Percentiles rank a stretch among this genome's conserved stretches.
Conservation (phyloP, 2,888 invertebrate genomes). For the Erannis defoliaria region DNA sequence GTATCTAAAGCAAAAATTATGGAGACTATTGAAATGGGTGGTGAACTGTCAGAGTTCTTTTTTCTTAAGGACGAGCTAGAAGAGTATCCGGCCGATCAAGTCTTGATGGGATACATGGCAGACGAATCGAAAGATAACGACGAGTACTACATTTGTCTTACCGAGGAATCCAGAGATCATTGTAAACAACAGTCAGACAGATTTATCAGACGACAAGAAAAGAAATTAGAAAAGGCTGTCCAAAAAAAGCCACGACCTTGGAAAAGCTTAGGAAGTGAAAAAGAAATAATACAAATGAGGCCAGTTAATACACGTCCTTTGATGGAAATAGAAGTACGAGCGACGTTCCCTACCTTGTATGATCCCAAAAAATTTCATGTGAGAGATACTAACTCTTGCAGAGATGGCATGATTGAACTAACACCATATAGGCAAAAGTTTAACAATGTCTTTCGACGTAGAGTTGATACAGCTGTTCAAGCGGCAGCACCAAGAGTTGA, state of each 20-base stretch:
- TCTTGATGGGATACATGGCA: slow-evolving; percentile 89
- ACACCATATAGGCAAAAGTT: slow-evolving; percentile 85
- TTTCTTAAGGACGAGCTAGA: slow-evolving; percentile 70
- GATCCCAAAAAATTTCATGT: slow-evolving; percentile 80
- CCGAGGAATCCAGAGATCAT: slow-evolving; percentile 84
- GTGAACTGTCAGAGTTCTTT: slow-evolving; percentile 80
- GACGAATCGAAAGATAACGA: slow-evolving; percentile 87
- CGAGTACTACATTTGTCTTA: slow-evolving; percentile 90
- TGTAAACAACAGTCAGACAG: slow-evolving; percentile 80
- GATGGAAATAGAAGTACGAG: slow-evolving; percentile 89
- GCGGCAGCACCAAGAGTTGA: slow-evolving; percentile 79
- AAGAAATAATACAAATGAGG: slow-evolving; percentile 86
- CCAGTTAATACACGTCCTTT: slow-evolving; percentile 85
- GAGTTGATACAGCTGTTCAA: slow-evolving; percentile 87
- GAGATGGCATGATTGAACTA: slow-evolving; percentile 90
- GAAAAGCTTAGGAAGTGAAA: slow-evolving; percentile 88
- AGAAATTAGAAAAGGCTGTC: slow-evolving; percentile 85
- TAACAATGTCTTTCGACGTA: slow-evolving; percentile 83
- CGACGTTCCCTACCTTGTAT: slow-evolving; percentile 85
- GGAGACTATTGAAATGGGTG: slow-evolving; percentile 87
- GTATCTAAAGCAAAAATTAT: slow-evolving; percentile 87
- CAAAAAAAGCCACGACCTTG: slow-evolving; percentile 86
- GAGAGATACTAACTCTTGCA: slow-evolving; percentile 84
- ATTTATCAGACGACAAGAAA: slow-evolving; percentile 86
- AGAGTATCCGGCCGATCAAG: slow-evolving; percentile 70